A percentile compares a stretch with the other conserved stretches of the same genome.
Conservation (phyloP, 2,888 invertebrate genomes). For the Acleris laterana region DNA sequence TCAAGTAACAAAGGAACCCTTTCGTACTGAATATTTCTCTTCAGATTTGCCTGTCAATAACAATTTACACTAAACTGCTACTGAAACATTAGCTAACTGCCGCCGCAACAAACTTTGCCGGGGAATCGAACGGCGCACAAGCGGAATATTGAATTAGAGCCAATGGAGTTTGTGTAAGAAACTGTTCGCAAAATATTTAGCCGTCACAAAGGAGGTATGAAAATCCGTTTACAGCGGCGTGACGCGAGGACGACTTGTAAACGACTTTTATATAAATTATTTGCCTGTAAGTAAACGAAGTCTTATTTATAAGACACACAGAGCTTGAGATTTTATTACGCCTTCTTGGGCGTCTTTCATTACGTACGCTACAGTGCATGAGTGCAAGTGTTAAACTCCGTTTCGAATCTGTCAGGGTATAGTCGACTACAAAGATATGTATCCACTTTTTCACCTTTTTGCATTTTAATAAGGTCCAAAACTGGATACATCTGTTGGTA, state of each 20-base stretch:
- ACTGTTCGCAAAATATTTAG: constrained; percentile 83
- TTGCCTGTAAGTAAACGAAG: too few species aligned
- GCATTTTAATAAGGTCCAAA: too few species aligned
- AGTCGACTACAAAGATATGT: too few species aligned
- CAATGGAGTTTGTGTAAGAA: constrained; percentile 73
- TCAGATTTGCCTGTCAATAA: constrained; percentile 28
- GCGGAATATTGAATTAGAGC: constrained; percentile 75
- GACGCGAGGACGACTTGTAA: constrained; percentile 16
- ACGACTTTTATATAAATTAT: background rate
- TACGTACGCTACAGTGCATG: too few species aligned
- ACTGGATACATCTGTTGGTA: too few species aligned
- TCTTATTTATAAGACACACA: too few species aligned
- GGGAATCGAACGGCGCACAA: constrained; percentile 47
- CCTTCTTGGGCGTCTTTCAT: too few species aligned
- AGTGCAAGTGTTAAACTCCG: too few species aligned
- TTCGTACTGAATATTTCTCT: background rate
- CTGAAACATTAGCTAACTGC: constrained; percentile 11
- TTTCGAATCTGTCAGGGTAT: too few species aligned
- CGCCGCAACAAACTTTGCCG: constrained; percentile 48
- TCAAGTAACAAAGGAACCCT: background rate
- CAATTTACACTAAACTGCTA: constrained; percentile 30
- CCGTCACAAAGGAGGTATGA: constrained; percentile 80
- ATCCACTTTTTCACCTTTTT: too few species aligned
- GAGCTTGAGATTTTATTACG: too few species aligned
- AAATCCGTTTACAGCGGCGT: constrained; percentile 3